Evolutionary conservation across 2,113 vertebrate genomes (phyloP).

Genomic region (Sterna hirundo): DNA sequence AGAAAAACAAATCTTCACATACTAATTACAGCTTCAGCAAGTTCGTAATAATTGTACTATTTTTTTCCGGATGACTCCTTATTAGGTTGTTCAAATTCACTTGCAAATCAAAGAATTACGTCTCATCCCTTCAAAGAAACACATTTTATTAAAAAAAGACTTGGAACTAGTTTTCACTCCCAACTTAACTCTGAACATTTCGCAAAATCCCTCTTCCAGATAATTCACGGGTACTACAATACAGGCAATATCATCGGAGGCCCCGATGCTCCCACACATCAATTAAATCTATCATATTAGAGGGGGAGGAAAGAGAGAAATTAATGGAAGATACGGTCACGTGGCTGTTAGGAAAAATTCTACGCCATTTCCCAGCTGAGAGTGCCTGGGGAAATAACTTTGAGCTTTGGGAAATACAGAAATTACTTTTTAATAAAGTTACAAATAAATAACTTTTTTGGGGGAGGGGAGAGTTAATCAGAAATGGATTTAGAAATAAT

Average conservation of each 20-base stretch:
- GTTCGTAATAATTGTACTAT: not conserved
- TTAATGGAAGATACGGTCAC: not conserved
- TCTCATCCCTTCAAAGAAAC: not conserved
- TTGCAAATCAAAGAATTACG: not conserved
- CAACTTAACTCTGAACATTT: not conserved
- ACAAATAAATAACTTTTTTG: conserved; percentile 24
- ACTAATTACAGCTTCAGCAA: not conserved
- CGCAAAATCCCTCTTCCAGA: not conserved
- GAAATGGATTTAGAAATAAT: not conserved
- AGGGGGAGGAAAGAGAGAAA: not conserved
- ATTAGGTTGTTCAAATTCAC: not conserved
- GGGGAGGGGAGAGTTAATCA: not conserved
- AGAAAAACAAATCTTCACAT: not conserved
- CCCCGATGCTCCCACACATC: not conserved
- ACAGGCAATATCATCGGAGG: not conserved
- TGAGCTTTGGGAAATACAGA: not conserved
- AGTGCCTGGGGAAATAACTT: conserved; percentile 37
- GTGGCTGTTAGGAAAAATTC: not conserved
- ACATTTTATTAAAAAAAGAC: not conserved
- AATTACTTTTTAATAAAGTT: conserved; percentile 53
- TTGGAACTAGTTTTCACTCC: not conserved
- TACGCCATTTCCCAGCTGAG: not conserved
- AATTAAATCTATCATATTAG: not conserved
- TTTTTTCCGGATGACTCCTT: not conserved
- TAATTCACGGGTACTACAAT: not conserved